Conservation (phyloP, 1,140 invertebrate genomes). For the Lasioglossum baleicum region DNA sequence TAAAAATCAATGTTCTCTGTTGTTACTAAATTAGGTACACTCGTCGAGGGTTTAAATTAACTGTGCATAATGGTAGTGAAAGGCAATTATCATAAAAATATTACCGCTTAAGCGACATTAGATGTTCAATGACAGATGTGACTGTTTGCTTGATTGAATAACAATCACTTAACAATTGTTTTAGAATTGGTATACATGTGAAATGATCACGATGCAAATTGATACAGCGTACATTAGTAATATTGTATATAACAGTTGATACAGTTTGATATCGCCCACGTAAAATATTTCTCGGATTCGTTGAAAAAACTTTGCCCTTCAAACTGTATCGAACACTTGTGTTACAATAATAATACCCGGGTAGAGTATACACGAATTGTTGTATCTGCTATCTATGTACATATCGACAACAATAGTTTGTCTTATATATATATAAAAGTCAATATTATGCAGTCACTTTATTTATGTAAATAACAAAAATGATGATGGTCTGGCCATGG, state of each 20-base stretch:
- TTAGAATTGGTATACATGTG: constrained; percentile 24
- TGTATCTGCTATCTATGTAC: constrained; percentile 4
- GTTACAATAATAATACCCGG: background rate
- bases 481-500: constrained; percentile 81
- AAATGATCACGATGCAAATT: constrained; percentile 26
- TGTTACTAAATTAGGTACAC: no score
- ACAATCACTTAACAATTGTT: constrained; percentile 57
- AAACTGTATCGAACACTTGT: constrained; percentile 76
- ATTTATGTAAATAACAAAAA: constrained; percentile 77
- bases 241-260: constrained; percentile 72
- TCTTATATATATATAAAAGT: background rate
- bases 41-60: background rate
- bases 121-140: constrained; percentile 65
- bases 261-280: constrained; percentile 73
- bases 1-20: background rate
- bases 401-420: background rate
- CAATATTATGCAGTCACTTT: constrained; percentile 16
- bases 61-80: background rate
- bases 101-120: constrained; percentile 51
- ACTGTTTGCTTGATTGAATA: constrained; percentile 71
- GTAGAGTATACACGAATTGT: background rate
- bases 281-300: constrained; percentile 54
- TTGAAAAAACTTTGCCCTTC: constrained; percentile 63
- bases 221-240: background rate
- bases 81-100: constrained; percentile 10